Base-by-base conservation (phyloP, 1,140 invertebrate genomes). In the Zaprionus africanus region DNA sequence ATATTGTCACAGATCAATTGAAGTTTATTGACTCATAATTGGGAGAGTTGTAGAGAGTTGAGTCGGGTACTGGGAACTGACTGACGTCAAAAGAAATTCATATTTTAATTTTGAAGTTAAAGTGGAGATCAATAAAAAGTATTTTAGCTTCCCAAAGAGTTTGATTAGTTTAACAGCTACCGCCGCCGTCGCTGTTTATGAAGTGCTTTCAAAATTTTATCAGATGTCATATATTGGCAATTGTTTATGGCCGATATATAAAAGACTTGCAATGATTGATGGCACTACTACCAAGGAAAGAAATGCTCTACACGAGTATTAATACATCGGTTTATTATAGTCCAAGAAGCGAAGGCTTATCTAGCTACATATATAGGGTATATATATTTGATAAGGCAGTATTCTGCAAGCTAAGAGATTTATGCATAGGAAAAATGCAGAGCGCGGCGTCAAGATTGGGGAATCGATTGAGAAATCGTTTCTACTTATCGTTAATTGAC, bases 191-290 rank as follows among this genome's bases (percentile, higher is more conserved):
- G 15, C 17, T 63, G 46, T 65, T 72, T 80, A 75, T 75, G 54
- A 54, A 15, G 56, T 34, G 59, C 5, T 66, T 74, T 88, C 83
- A 78, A 24, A 75, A 71, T 56, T 65, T 65, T 81, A 87, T 87
- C 84, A 84, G n/a, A 59, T 49, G 77, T 59, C 76, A 66, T 87
- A 87, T 74, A 88, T 87, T 88, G 77, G 49, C 74, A 73, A 76
- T 84, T 79, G 88, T 88, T 88, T 88, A 87, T 88, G 57, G 57
- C 84, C 19, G 46, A 65, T 66, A 73, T 70, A 87, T 87, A 88
- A 87, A 88, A 59, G 74, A 58, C 70, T 67, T 76, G 70, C 67
- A 49, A 87, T 88, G 84, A 87, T 81, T 70, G 81, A 87, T 88
- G 63, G 83, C 46, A 62, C 57, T 58, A 49, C 46, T 17, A 56